Conservation (phyloP, 2,797 vertebrate species). For the Hypotaenidia okinawae region DNA sequence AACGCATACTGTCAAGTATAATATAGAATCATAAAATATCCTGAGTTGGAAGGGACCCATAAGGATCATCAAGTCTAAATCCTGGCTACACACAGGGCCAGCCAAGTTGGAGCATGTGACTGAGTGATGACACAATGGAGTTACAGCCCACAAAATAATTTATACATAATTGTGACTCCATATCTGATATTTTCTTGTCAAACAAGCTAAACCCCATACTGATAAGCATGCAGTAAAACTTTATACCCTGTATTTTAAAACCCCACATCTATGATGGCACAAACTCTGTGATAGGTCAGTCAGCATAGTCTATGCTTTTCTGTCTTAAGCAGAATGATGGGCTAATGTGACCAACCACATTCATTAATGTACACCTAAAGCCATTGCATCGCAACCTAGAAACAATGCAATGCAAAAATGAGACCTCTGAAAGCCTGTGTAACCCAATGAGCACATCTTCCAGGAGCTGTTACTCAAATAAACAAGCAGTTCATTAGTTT, state of each 20-base stretch:
- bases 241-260: background rate
- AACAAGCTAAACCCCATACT: background rate
- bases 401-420: slow-evolving; percentile 73
- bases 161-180: background rate
- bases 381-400: slow-evolving; percentile 50
- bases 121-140: background rate
- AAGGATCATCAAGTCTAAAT: too few relatives aligned
- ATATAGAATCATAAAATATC: too few relatives aligned
- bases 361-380: slow-evolving; percentile 29
- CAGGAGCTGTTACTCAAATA: slow-evolving; percentile 68
- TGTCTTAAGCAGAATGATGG: background rate
- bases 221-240: background rate
- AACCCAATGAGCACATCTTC: slow-evolving; percentile 36
- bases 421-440: slow-evolving; percentile 35
- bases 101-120: too few relatives aligned
- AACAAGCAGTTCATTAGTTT: slow-evolving; percentile 75
- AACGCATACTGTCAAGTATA: background rate
- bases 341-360: background rate
- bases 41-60: too few relatives aligned
- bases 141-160: background rate
- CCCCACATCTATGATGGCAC: background rate
- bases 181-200: background rate
- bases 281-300: background rate
- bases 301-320: background rate
- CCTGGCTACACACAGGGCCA: too few relatives aligned